These are phyloP conservation scores for Trissolcus brochymenae DNA, from an alignment of 2,888 invertebrate genomes.

Conservation along the genomic window DNA sequence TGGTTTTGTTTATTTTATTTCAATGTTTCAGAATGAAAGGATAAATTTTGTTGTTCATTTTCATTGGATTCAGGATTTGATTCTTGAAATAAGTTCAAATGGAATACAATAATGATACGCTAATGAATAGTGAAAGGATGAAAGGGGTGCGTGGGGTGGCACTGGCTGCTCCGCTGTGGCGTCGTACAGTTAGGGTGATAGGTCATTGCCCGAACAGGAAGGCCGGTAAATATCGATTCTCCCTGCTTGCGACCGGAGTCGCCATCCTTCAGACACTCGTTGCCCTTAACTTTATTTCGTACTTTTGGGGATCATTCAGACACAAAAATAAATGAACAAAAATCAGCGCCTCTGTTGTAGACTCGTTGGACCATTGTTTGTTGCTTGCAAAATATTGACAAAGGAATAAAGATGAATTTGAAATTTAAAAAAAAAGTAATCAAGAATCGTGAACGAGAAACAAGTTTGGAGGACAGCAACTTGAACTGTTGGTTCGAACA, in stretches of 20 bases:
- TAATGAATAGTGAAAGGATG: background rate
- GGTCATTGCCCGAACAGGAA: slow-evolving; percentile 70
- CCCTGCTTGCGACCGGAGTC: slow-evolving; percentile 59
- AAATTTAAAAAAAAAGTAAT: background rate
- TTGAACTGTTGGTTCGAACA: too few relatives aligned
- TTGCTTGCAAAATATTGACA: background rate
- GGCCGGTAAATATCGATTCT: slow-evolving; percentile 73
- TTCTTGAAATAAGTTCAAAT: background rate
- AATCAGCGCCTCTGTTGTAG: too few relatives aligned
- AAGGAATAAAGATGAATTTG: background rate
- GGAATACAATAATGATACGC: background rate
- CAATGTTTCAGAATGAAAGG: too few relatives aligned
- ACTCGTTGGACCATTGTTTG: too few relatives aligned
- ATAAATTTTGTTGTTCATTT: background rate
- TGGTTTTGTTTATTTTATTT: too few relatives aligned
- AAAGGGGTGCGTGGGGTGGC: slow-evolving; percentile 40
- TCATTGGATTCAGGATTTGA: background rate
- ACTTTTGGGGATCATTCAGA: background rate
- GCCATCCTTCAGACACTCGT: slow-evolving; percentile 63
- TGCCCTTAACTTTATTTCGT: slow-evolving; percentile 49
- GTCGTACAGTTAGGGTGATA: slow-evolving; percentile 57
- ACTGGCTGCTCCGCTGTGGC: slow-evolving; percentile 40
- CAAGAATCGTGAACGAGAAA: background rate
- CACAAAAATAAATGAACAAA: too few relatives aligned
- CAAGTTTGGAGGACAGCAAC: background rate